phyloP scores from a whole-genome alignment of 2,797 vertebrate species.

The Enteromius viviparus region DNA sequence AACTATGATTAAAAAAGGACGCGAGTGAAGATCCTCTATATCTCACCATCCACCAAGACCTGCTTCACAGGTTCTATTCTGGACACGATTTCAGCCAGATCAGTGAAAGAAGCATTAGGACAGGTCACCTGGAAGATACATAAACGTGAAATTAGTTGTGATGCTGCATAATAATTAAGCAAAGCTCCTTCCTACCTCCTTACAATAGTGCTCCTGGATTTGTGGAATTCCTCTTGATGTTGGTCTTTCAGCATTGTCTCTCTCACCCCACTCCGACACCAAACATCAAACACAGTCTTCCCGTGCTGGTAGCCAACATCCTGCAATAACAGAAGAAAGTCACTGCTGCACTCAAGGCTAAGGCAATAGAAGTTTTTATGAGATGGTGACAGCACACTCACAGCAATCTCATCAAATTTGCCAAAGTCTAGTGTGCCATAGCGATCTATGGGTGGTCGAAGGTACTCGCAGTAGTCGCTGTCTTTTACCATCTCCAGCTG shows the following conservation, averaged over 20 bases:
- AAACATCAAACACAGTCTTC: slow-evolving; percentile 89
- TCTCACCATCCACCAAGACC: slow-evolving; percentile 80
- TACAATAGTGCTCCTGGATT: slow-evolving; percentile 83
- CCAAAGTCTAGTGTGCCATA: slow-evolving; percentile 91
- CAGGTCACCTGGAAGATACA: slow-evolving; percentile 82
- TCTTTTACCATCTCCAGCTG: slow-evolving; percentile 90
- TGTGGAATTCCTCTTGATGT: slow-evolving; percentile 84
- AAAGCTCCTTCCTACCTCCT: slow-evolving; percentile 61
- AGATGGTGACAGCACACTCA: slow-evolving; percentile 69
- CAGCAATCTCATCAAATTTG: slow-evolving; percentile 93
- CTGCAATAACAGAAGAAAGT: slow-evolving; percentile 65
- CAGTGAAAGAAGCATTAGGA: slow-evolving; percentile 92
- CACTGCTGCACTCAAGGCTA: background rate
- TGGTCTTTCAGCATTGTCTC: slow-evolving; percentile 91
- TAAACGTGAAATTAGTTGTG: background rate
- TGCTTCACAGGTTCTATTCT: slow-evolving; percentile 88
- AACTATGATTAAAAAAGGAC: too few relatives aligned
- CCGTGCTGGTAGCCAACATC: slow-evolving; percentile 93
- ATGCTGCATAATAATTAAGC: background rate
- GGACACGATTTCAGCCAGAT: slow-evolving; percentile 94
- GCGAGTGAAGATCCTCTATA: background rate
- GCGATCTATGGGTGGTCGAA: slow-evolving; percentile 88
- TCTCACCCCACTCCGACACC: slow-evolving; percentile 86
- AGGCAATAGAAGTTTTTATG: background rate
- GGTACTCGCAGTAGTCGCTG: slow-evolving; percentile 93